Evolutionary conservation across 2,797 vertebrate genomes (phyloP).

Genomic region (Myiothlypis coronata): DNA sequence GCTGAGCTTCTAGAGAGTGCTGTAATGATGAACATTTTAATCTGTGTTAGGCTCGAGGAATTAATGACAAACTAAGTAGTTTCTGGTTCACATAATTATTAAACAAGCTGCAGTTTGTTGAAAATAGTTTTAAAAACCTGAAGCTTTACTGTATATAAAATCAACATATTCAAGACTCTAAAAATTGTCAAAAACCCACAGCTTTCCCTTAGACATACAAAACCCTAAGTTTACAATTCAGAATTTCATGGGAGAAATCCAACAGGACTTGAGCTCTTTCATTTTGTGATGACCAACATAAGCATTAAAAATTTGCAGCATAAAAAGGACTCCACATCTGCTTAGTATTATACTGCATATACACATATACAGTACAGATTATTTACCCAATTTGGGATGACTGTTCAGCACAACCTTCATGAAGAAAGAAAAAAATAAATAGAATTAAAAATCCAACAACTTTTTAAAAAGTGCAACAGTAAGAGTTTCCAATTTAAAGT

Average conservation of each 20-base stretch:
- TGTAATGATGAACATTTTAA: constrained; percentile 45
- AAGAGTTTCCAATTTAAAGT: constrained; percentile 18
- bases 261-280: constrained; percentile 48
- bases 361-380: constrained; percentile 10
- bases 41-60: constrained; percentile 43
- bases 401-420: constrained; percentile 62
- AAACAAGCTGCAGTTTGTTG: constrained; percentile 72
- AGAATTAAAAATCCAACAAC: constrained; percentile 61
- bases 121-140: constrained; percentile 74
- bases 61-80: constrained; percentile 45
- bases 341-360: constrained; percentile 20
- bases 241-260: constrained; percentile 60
- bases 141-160: constrained; percentile 71
- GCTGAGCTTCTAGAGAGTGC: constrained; percentile 66
- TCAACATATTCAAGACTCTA: constrained; percentile 60
- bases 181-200: constrained; percentile 65
- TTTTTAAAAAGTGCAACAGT: constrained; percentile 48
- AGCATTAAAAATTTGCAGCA: constrained; percentile 43
- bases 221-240: constrained; percentile 59
- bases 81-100: constrained; percentile 67
- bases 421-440: constrained; percentile 71
- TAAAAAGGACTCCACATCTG: constrained; percentile 52
- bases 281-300: constrained; percentile 24
- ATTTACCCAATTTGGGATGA: constrained; percentile 51
- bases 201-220: constrained; percentile 72